A percentile compares a stretch with the other conserved stretches of the same genome.
These are phyloP conservation scores for Peromyscus polionotus DNA, from an alignment of 2,113 vertebrate genomes.

Conservation along the genomic window DNA sequence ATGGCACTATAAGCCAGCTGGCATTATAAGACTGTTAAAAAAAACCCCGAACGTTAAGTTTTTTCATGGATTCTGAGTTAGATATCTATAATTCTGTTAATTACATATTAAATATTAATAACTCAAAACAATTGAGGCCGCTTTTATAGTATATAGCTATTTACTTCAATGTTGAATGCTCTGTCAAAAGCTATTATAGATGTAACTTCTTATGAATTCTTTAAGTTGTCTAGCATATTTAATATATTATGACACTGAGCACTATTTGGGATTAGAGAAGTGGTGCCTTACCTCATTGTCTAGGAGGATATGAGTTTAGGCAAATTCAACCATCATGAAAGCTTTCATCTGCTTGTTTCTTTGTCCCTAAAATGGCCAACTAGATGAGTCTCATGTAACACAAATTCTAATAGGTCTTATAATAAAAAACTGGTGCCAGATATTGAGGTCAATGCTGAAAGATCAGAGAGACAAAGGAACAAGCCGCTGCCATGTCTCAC, in stretches of 20 bases:
- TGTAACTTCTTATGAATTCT: constrained; percentile 10
- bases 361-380: not conserved
- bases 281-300: not conserved
- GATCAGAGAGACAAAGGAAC: no score
- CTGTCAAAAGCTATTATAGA: not conserved
- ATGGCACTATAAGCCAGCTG: constrained; percentile 71
- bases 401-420: no score
- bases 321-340: not conserved
- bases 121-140: not conserved
- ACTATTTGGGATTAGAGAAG: not conserved
- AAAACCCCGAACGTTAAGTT: not conserved
- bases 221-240: not conserved
- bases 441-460: no score
- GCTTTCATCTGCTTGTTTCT: not conserved
- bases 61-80: not conserved
- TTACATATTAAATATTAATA: not conserved
- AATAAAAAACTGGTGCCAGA: no score
- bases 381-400: not conserved
- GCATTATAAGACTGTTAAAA: not conserved
- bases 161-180: not conserved
- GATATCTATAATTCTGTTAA: not conserved
- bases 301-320: not conserved
- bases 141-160: not conserved
- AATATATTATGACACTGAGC: not conserved
- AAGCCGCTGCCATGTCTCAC: no score